Percentiles rank a stretch among this genome's conserved stretches.
phyloP scores from a whole-genome alignment of 1,140 invertebrate species.

The Papilio xuthus region DNA sequence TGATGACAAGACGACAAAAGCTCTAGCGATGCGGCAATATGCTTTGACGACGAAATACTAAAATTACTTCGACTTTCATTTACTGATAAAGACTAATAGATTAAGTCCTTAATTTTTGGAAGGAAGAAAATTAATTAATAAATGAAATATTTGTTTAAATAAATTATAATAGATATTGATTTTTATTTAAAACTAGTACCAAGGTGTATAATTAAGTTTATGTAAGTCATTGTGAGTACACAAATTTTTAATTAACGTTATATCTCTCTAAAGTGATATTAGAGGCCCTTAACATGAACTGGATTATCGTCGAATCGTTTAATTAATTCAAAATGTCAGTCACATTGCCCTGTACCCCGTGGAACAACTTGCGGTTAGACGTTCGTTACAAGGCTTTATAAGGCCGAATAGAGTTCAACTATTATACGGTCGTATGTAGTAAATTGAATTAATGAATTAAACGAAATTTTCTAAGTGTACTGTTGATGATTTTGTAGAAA shows the following conservation, averaged over 20 bases:
- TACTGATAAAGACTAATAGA: not conserved
- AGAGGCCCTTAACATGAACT: slow-evolving; percentile 6
- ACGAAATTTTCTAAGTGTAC: too few relatives aligned
- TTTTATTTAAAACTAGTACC: not conserved
- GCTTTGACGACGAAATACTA: not conserved
- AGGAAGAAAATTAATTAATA: too few relatives aligned
- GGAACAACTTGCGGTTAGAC: not conserved
- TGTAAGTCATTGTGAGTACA: not conserved
- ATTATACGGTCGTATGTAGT: not conserved
- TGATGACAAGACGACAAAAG: slow-evolving; percentile 8
- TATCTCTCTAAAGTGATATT: not conserved
- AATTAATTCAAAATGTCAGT: slow-evolving; percentile 19
- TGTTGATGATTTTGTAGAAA: too few relatives aligned
- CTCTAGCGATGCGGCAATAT: slow-evolving; percentile 15
- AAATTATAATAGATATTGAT: not conserved
- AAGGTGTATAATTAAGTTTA: not conserved
- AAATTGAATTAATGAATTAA: too few relatives aligned
- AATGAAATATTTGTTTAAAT: not conserved
- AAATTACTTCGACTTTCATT: slow-evolving; percentile 12
- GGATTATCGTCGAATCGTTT: not conserved
- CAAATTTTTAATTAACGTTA: not conserved
- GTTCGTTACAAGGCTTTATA: not conserved
- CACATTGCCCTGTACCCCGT: not conserved
- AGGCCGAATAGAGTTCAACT: not conserved
- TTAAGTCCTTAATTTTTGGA: not conserved